Evolutionary conservation across 2,797 vertebrate species (phyloP), one percentile per base, ranked within the genome.

Genomic region (Pangasius djambal): DNA sequence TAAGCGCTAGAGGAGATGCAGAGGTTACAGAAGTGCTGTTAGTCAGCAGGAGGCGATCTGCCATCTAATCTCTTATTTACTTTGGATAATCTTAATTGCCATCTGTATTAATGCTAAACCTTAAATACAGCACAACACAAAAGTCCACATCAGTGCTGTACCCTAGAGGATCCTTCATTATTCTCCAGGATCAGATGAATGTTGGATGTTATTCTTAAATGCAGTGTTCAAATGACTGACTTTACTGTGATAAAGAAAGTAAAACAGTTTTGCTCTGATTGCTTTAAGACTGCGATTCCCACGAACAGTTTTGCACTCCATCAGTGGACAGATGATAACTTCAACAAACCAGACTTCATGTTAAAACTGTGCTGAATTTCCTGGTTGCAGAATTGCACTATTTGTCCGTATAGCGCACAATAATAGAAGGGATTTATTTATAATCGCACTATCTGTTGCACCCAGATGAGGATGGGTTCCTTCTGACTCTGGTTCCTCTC

Each of bases 1-100:
- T 95, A 96, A 93, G 95, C 95, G 95, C 96, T 96, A 95, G 95
- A 93, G 94, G 92, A 94, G 93, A 93, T 93, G 93, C 94, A 93
- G 93, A 94, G 92, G 94, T 94, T 94, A 94, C 94, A 95, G 92
- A 93, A 93, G 94, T 92, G 94, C 91, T 85, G 95, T 95, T 95
- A 91, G 93, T 94, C 95, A 94, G 94, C 93, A 94, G 95, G 94
- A 94, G 95, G 93, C 94, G 95, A 94, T 94, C 94, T 93, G 94
- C 92, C 92, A 91, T 92, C n/a, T 94, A 92, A 92, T 95, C 95
- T 95, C 93, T 94, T 94, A 95, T 94, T 94, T 92, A 87, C 74
- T 94, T 94, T 93, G 95, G 95, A 94, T 94, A 92, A 93, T 92
- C 92, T 92, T 94, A 87, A 90, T 94, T 96, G 91, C 89, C 90